Base-by-base conservation (phyloP, 2,888 invertebrate species). In the Lingula anatina region DNA sequence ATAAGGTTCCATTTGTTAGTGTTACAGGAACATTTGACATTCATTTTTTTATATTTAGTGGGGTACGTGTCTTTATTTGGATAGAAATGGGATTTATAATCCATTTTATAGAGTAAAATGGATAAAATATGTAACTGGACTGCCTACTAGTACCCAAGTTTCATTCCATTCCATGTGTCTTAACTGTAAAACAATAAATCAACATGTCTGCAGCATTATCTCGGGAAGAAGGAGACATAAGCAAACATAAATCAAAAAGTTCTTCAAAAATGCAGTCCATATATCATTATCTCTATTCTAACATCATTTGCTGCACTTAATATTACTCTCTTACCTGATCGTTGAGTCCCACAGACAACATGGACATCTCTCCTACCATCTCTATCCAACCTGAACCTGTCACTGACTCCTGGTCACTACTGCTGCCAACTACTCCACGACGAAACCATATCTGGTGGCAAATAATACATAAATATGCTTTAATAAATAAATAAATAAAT, bases 371-470 rank as follows among this genome's bases (percentile, higher is more conserved):
- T 41, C 89, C 90, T 53, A 89, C 86, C 83, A 93, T 90, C 81
- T 90, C 89, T 26, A 92, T 84, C 93, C 93, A 93, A 25, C 85
- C 85, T 7, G 89, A 88, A 64, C 85, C 85, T 7, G 89, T 88
- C 50, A 86, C 81, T 49, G 86, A 81, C 70, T 85, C 84, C 75
- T 88, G 88, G 63, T 86, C 86, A 53, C 83, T 87, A 23, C 86
- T 83, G 41, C 64, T 48, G 25, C 60, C 60, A 35, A 59, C 51
- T 12, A 80, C 68, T 78, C 83, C 84, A 76, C 89, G 87, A 61
- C 92, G 82, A 71, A 91, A 93, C 91, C 92, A 93, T 2, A 91
- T 87, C 69, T 68, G n/a, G n/a, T n/a, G n/a, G n/a, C n/a, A n/a
- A n/a, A n/a, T n/a, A n/a, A n/a, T n/a, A n/a, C n/a, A n/a, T n/a